These are phyloP conservation scores for Neria commutata DNA, from an alignment of 2,888 invertebrate species.

Conservation along the genomic window DNA sequence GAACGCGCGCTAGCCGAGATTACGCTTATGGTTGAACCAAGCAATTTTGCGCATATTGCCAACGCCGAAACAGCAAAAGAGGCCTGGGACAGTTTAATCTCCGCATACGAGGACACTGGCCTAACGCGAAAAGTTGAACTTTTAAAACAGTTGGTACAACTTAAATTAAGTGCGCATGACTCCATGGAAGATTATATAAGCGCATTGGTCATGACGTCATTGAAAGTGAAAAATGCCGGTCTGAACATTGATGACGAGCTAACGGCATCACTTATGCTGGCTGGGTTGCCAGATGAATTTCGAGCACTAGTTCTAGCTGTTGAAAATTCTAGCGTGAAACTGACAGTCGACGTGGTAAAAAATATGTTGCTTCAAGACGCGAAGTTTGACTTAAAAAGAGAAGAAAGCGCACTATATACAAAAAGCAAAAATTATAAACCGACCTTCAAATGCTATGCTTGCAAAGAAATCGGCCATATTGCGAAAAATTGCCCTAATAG, in stretches of 20 bases:
- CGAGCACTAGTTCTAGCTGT: constrained; percentile 23
- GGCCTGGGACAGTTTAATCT: constrained; percentile 30
- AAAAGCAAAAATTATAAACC: not conserved
- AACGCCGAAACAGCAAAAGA: constrained; percentile 29
- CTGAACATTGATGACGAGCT: constrained; percentile 31
- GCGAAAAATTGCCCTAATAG: constrained; percentile 22
- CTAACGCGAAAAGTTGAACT: constrained; percentile 28
- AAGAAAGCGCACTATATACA: constrained; percentile 18
- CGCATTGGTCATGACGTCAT: constrained; percentile 24
- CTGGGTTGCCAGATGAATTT: constrained; percentile 25
- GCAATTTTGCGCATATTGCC: constrained; percentile 32
- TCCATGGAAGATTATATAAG: constrained; percentile 29
- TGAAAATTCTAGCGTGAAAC: constrained; percentile 24
- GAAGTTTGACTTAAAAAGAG: constrained; percentile 24
- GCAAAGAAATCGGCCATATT: constrained; percentile 24
- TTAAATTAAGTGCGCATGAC: constrained; percentile 21
- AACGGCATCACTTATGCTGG: constrained; percentile 27
- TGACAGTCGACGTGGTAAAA: constrained; percentile 23
- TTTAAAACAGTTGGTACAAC: constrained; percentile 25
- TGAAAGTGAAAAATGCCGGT: constrained; percentile 27
- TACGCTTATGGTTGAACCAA: constrained; percentile 32
- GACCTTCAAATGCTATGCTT: constrained; percentile 19
- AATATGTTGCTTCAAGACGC: constrained; percentile 26
- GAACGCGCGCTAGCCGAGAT: constrained; percentile 33
- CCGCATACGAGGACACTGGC: constrained; percentile 31